These are phyloP conservation scores for Strigops habroptila DNA, from an alignment of 2,113 vertebrate species.

Conservation along the genomic window DNA sequence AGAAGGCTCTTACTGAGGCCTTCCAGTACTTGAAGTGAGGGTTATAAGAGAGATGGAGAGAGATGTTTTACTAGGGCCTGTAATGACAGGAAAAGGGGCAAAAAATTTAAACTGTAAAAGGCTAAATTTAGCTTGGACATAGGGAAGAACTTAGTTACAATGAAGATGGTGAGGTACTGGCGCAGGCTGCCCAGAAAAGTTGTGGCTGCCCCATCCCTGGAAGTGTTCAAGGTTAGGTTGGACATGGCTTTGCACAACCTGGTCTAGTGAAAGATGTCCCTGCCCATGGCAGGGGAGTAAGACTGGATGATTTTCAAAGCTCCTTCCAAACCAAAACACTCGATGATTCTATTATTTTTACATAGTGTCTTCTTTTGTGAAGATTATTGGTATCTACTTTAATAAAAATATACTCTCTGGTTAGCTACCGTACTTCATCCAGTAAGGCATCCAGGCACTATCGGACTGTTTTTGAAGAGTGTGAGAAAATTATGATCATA, in stretches of 20 bases:
- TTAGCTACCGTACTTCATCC: neutral
- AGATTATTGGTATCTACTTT: neutral
- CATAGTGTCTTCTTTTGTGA: neutral
- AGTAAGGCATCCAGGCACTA: neutral
- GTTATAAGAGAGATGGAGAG: neutral
- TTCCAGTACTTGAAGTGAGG: neutral
- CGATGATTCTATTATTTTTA: neutral
- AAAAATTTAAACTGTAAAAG: neutral
- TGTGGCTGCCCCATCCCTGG: neutral
- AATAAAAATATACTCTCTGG: neutral
- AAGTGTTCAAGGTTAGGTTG: neutral
- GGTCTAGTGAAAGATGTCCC: neutral
- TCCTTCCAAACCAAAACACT: neutral
- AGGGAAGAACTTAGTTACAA: neutral
- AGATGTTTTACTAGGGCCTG: neutral
- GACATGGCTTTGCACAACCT: neutral
- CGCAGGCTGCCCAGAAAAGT: neutral
- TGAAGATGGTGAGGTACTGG: neutral
- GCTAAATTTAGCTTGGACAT: neutral
- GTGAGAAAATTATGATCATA: neutral
- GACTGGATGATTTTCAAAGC: neutral
- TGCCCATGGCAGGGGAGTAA: neutral
- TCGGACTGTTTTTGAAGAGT: neutral
- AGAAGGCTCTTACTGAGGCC: neutral
- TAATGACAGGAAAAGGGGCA: neutral